Evolutionary conservation across 2,113 vertebrate genomes (phyloP).

Genomic region (Amia ocellicauda): DNA sequence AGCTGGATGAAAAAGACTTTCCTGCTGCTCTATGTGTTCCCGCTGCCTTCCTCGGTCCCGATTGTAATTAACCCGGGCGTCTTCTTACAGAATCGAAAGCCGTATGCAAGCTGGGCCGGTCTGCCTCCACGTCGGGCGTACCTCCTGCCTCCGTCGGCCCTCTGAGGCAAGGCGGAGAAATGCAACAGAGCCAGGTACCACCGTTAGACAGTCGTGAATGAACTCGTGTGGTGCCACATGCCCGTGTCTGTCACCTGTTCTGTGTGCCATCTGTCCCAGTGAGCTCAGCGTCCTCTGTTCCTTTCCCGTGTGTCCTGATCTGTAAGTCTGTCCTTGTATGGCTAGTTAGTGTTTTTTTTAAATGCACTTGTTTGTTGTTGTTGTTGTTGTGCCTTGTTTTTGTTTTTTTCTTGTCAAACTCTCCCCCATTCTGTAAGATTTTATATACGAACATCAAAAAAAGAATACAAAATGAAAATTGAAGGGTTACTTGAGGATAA

Average conservation of each 20-base stretch:
- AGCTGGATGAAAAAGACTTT: no score
- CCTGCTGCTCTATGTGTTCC: no score
- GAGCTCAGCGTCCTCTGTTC: slow-evolving; percentile 49
- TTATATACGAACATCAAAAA: no score
- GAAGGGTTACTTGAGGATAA: no score
- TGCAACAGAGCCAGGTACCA: slow-evolving; percentile 90
- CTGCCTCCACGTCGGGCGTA: slow-evolving; percentile 87
- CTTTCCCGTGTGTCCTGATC: slow-evolving; percentile 40
- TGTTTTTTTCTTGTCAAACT: slow-evolving; percentile 47
- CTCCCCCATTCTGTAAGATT: slow-evolving; percentile 50
- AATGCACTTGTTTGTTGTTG: slow-evolving; percentile 14
- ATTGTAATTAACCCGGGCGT: not conserved
- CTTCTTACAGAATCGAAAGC: slow-evolving; percentile 72
- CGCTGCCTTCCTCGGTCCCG: not conserved
- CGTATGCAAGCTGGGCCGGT: slow-evolving; percentile 82
- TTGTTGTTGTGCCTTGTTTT: slow-evolving; percentile 41
- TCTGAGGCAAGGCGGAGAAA: slow-evolving; percentile 76
- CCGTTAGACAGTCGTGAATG: slow-evolving; percentile 71
- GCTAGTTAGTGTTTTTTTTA: slow-evolving; percentile 45
- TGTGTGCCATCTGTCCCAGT: slow-evolving; percentile 69
- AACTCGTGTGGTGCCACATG: slow-evolving; percentile 72
- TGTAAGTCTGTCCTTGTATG: slow-evolving; percentile 37
- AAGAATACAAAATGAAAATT: no score
- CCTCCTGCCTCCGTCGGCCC: slow-evolving; percentile 76
- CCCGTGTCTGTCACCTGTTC: slow-evolving; percentile 64